phyloP scores from a whole-genome alignment of 2,113 vertebrate genomes.

The Hydrochoerus hydrochaeris region DNA sequence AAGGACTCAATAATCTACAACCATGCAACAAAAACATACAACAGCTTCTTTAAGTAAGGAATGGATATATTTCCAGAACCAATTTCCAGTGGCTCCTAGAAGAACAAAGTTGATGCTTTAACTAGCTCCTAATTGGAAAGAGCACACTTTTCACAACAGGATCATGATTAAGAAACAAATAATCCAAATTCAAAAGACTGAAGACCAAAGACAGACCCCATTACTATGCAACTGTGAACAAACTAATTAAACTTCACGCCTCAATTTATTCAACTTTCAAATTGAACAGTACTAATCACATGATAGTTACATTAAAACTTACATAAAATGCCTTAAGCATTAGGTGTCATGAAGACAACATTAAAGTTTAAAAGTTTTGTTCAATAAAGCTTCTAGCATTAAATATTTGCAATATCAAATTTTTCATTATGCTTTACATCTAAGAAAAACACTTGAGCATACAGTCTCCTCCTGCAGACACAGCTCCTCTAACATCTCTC shows the following conservation, averaged over 20 bases:
- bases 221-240: background rate
- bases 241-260: background rate
- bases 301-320: background rate
- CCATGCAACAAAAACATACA: background rate
- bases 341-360: background rate
- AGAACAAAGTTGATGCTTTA: background rate
- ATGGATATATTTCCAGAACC: background rate
- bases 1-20: background rate
- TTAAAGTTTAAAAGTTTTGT: background rate
- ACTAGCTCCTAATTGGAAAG: constrained; percentile 18
- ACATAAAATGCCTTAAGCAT: background rate
- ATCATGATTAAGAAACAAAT: constrained; percentile 26
- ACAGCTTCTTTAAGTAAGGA: background rate
- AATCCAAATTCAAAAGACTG: background rate
- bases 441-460: background rate
- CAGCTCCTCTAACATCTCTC: background rate
- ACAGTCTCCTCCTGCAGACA: background rate
- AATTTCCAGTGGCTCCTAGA: background rate
- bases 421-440: background rate
- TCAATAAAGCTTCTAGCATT: background rate
- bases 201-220: background rate
- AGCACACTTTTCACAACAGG: background rate
- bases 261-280: constrained; percentile 34
- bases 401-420: background rate
- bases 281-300: background rate